Percentiles rank a stretch among this genome's conserved stretches.
Conservation (phyloP, 1,140 invertebrate species). For the Gonioctena quinquepunctata region DNA sequence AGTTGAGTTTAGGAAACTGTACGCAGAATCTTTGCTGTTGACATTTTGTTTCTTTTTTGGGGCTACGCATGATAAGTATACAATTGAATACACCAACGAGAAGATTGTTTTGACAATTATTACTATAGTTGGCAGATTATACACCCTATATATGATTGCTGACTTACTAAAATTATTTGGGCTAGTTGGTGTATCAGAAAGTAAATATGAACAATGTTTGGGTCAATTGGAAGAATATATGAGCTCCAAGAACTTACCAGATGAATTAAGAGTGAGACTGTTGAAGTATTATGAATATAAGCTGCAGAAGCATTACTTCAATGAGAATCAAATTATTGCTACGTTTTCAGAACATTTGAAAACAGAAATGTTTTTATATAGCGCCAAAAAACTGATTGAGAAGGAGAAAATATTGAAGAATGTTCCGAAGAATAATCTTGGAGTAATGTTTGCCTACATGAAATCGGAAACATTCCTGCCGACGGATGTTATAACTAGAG, state of each 20-base stretch:
- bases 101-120: conserved; percentile 7
- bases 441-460: conserved; percentile 48
- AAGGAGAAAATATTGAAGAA: conserved; percentile 54
- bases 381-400: conserved; percentile 50
- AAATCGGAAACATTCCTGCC: conserved; percentile 55
- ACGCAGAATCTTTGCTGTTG: conserved; percentile 17
- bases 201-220: conserved; percentile 30
- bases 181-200: conserved; percentile 28
- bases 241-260: conserved; percentile 23
- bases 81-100: not conserved
- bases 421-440: conserved; percentile 44
- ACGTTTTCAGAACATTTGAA: conserved; percentile 30
- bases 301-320: conserved; percentile 28
- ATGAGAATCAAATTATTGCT: conserved; percentile 28
- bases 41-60: conserved; percentile 25
- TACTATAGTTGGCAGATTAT: conserved; percentile 24
- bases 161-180: conserved; percentile 25
- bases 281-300: conserved; percentile 26
- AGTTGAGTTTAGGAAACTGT: not conserved
- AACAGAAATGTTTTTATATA: conserved; percentile 55
- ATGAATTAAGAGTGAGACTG: conserved; percentile 13
- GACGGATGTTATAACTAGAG: conserved; percentile 57
- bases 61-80: not conserved
- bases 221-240: conserved; percentile 26
- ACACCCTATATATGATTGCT: conserved; percentile 26